Conservation (phyloP, 2,888 invertebrate genomes). For the Aphodius sticticus region DNA sequence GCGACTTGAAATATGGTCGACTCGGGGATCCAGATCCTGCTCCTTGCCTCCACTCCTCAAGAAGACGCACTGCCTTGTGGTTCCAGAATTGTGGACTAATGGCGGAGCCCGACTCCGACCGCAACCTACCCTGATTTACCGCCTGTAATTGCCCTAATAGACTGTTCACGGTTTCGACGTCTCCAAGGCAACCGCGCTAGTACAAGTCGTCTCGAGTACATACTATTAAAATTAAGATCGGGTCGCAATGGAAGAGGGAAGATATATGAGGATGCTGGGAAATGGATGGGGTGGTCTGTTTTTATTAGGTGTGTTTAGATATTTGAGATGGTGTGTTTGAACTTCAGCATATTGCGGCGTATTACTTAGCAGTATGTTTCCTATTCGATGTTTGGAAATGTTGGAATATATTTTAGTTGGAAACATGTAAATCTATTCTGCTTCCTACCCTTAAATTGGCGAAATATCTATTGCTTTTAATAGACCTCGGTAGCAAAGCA, state of each 20-base stretch:
- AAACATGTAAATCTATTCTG: too few relatives aligned
- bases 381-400: too few relatives aligned
- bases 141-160: slow-evolving; percentile 57
- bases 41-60: not conserved
- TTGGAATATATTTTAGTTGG: too few relatives aligned
- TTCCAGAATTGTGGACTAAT: slow-evolving; percentile 30
- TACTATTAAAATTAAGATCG: not conserved
- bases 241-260: not conserved
- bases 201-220: not conserved
- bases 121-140: slow-evolving; percentile 56
- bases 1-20: slow-evolving; percentile 4
- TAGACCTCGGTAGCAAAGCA: too few relatives aligned
- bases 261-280: not conserved
- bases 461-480: too few relatives aligned
- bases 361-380: too few relatives aligned
- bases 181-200: not conserved
- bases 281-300: not conserved
- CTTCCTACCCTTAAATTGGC: too few relatives aligned
- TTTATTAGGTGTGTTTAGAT: too few relatives aligned
- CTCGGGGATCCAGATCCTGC: not conserved
- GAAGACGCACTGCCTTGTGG: slow-evolving; percentile 19
- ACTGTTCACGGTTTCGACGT: slow-evolving; percentile 29
- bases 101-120: slow-evolving; percentile 23
- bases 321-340: too few relatives aligned
- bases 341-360: too few relatives aligned